Conservation (phyloP, 2,113 vertebrate species). For the Rynchops niger region DNA sequence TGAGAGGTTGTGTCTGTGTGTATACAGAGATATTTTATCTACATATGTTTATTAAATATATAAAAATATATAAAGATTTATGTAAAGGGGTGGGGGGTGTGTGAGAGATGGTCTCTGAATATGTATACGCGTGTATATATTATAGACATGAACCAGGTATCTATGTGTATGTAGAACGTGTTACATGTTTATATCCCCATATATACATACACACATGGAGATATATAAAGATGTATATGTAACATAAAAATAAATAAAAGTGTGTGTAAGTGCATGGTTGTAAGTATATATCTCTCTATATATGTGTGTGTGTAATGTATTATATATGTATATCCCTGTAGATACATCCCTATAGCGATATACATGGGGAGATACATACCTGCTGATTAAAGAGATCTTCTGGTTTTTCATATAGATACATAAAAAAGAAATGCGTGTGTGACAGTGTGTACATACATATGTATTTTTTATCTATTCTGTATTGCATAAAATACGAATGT, state of each 20-base stretch:
- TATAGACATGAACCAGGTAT: not conserved
- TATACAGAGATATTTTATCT: not conserved
- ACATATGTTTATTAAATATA: not conserved
- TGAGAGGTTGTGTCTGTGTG: not conserved
- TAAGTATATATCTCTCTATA: not conserved
- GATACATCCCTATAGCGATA: not conserved
- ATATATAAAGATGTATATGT: not conserved
- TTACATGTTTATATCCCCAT: not conserved
- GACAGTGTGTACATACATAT: not conserved
- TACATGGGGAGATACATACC: fast-evolving
- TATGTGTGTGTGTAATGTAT: fast-evolving
- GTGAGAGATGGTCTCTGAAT: not conserved
- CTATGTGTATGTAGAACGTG: not conserved
- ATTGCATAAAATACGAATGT: not conserved
- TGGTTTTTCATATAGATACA: not conserved
- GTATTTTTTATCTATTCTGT: not conserved
- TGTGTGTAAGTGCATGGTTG: not conserved
- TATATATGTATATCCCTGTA: no score
- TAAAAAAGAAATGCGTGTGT: not conserved
- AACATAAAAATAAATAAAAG: not conserved
- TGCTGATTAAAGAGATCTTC: not conserved
- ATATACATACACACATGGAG: no score
- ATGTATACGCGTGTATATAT: not conserved
- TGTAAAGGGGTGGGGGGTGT: not conserved
- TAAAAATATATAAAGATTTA: not conserved